phyloP scores from a whole-genome alignment of 1,140 invertebrate species.

The Solenopsis invicta region DNA sequence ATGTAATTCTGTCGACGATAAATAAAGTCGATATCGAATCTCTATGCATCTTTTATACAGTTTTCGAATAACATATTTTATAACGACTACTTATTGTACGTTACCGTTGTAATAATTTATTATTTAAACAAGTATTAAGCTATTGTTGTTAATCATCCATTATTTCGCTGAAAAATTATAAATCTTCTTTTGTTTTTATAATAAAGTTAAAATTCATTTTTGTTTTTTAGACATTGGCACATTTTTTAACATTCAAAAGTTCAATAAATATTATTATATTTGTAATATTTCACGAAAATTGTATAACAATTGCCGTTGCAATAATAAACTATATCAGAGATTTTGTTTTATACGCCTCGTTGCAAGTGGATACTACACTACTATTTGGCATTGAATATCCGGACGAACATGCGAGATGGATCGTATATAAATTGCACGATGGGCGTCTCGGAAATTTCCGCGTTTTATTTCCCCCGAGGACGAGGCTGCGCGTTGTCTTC shows the following conservation, averaged over 20 bases:
- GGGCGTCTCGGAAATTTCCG: constrained; percentile 28
- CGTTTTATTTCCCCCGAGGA: constrained; percentile 56
- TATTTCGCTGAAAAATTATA: not conserved
- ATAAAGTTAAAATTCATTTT: constrained; percentile 7
- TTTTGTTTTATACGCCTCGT: not conserved
- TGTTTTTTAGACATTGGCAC: not conserved
- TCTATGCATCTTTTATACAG: not conserved
- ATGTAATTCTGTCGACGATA: not conserved
- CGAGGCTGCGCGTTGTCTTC: not conserved
- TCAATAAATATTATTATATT: not conserved
- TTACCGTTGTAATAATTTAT: constrained; percentile 2
- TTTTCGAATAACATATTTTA: not conserved
- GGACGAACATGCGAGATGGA: constrained; percentile 1
- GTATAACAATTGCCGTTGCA: not conserved
- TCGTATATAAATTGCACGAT: constrained; percentile 11
- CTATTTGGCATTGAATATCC: constrained; percentile 6
- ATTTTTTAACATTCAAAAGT: not conserved
- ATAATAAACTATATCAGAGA: not conserved
- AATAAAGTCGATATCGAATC: constrained; percentile 2
- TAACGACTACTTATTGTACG: not conserved
- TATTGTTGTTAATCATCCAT: not conserved
- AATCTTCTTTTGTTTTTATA: not conserved
- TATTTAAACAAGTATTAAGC: not conserved
- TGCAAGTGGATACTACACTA: not conserved
- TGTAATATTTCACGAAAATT: not conserved